Conservation (phyloP, 2,888 invertebrate genomes). For the Tiliacea aurago region DNA sequence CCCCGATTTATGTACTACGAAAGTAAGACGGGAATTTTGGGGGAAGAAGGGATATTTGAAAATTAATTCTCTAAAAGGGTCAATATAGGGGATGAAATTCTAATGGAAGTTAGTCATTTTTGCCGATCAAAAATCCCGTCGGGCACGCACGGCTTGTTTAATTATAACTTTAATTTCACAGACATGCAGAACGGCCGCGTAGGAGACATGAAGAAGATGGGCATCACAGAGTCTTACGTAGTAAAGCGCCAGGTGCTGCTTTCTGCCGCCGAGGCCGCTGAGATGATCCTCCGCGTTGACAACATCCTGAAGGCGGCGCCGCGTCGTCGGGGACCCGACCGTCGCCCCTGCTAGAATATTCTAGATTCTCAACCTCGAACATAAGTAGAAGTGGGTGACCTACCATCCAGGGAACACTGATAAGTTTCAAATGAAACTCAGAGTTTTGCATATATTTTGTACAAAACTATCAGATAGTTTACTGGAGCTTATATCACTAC, state of each 20-base stretch:
- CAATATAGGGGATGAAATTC: too few species aligned
- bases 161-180: slow-evolving; percentile 66
- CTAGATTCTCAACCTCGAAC: slow-evolving; percentile 22
- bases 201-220: slow-evolving; percentile 97
- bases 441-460: slow-evolving; percentile 43
- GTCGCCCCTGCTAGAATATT: slow-evolving; percentile 93
- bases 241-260: slow-evolving; percentile 98
- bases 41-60: too few species aligned
- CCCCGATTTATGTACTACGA: too few species aligned
- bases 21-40: too few species aligned
- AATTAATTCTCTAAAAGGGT: too few species aligned
- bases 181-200: slow-evolving; percentile 97
- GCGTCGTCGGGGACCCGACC: slow-evolving; percentile 96
- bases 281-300: slow-evolving; percentile 99
- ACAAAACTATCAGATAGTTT: slow-evolving; percentile 37
- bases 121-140: too few species aligned
- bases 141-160: too few species aligned
- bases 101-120: too few species aligned
- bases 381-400: slow-evolving; percentile 53
- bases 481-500: slow-evolving; percentile 20
- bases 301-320: slow-evolving; percentile 98
- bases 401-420: slow-evolving; percentile 29
- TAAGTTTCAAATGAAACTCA: slow-evolving; percentile 29
- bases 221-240: slow-evolving; percentile 98
- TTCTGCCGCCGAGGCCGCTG: slow-evolving; percentile 99